These are phyloP conservation scores for Microtus ochrogaster DNA, from an alignment of 2,113 vertebrate species.

Conservation along the genomic window DNA sequence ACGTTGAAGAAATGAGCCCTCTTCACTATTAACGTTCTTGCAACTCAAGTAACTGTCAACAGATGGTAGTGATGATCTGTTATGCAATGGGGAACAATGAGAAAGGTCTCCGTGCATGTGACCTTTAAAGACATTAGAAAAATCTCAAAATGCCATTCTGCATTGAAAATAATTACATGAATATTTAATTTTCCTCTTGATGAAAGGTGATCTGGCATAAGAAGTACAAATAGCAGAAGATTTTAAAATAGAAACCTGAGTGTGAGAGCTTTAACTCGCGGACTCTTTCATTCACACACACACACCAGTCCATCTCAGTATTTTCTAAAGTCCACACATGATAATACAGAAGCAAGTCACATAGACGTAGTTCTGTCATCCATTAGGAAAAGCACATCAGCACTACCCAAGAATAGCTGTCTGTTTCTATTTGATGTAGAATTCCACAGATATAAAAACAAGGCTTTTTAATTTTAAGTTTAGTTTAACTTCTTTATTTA, in stretches of 20 bases:
- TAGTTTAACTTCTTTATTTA: too few relatives aligned
- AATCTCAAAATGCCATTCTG: slow-evolving; percentile 71
- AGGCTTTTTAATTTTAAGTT: not conserved
- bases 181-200: slow-evolving; percentile 70
- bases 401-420: not conserved
- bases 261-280: not conserved
- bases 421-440: not conserved
- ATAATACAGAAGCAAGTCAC: not conserved
- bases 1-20: not conserved
- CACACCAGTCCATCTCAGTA: not conserved
- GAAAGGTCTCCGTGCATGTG: slow-evolving; percentile 60
- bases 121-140: slow-evolving; percentile 73
- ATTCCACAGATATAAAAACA: not conserved
- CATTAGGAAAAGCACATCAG: not conserved
- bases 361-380: not conserved
- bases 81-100: slow-evolving; percentile 41
- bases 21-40: slow-evolving; percentile 33
- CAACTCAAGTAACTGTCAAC: slow-evolving; percentile 65
- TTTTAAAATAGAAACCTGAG: slow-evolving; percentile 50
- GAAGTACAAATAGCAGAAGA: slow-evolving; percentile 49
- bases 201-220: slow-evolving; percentile 59
- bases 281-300: not conserved
- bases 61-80: slow-evolving; percentile 65
- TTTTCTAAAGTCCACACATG: not conserved
- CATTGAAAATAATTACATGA: slow-evolving; percentile 77